Evolutionary conservation across 2,113 vertebrate genomes (phyloP), one percentile per base, ranked within the genome.

Genomic region (Mustela lutreola): DNA sequence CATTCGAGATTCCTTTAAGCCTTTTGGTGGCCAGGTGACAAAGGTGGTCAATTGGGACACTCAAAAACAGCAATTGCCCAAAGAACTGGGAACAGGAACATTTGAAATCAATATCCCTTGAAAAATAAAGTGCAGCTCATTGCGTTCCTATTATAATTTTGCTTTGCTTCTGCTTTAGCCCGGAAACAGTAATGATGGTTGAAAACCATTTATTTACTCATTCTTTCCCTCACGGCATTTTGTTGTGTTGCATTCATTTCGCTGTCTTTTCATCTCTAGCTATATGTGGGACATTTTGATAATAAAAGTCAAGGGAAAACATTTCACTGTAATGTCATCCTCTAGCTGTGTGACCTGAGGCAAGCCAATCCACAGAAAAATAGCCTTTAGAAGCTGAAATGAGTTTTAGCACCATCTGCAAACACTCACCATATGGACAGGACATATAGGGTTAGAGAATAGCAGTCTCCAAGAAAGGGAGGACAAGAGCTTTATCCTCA

Each of bases 61-160:
- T 97, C 91, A 91, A 22, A 96, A 97, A 88, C 83, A 96, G 76
- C 92, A 96, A 96, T 92, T 95, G 75, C 45, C 80, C 86, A 92
- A 86, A 86, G 75, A 92, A 50, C 28, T 88, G 58, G 63, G 80
- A 14, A 97, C 81, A 67, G 58, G 96, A 97, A 97, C 97, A 97
- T 97, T 84, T 95, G 91, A 90, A 97, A 97, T 98, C 97, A 93
- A 97, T 93, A 88, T 90, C 88, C 84, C 71, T 96, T 87, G 75
- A 48, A 91, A 97, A 94, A 76, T 48, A 95, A 94, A 95, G 39
- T 4, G 1, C 33, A 79, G 93, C 31, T 88, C 95, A 91, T 78
- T 73, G 81, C 3, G 71, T 96, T 92, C 97, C 76, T 94, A 65
- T 97, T 89, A 76, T 90, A 70, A 96, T 96, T 97, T 94, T 56